These are phyloP conservation scores for Ooceraea biroi DNA, from an alignment of 1,140 invertebrate genomes.

Conservation along the genomic window DNA sequence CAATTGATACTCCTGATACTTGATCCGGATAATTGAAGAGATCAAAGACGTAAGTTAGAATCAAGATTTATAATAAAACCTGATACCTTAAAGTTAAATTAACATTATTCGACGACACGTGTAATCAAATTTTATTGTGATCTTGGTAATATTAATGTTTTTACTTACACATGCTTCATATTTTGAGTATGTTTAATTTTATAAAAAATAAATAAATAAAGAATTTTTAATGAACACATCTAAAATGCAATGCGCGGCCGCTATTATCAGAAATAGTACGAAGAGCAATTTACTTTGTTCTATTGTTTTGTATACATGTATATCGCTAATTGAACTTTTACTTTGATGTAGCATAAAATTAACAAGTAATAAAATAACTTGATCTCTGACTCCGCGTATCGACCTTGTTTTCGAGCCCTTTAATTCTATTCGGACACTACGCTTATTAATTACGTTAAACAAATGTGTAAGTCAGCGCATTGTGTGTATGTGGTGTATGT, in stretches of 20 bases:
- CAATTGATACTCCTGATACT: slow-evolving; percentile 71
- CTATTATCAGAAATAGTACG: slow-evolving; percentile 43
- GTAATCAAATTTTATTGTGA: background rate
- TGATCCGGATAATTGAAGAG: slow-evolving; percentile 71
- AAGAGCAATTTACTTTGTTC: slow-evolving; percentile 50
- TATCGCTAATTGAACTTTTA: background rate
- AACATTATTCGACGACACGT: background rate
- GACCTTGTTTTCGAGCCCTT: background rate
- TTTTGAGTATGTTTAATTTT: no score
- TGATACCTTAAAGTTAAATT: background rate
- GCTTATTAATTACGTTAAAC: slow-evolving; percentile 70
- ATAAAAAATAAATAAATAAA: no score
- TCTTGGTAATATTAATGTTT: no score
- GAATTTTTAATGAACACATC: background rate
- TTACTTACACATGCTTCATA: no score
- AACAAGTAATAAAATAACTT: slow-evolving; percentile 68
- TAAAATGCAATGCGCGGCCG: background rate
- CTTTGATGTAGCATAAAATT: slow-evolving; percentile 47
- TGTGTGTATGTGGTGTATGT: slow-evolving; percentile 42
- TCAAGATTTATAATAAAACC: background rate
- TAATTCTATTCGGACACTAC: slow-evolving; percentile 50
- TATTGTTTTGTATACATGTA: slow-evolving; percentile 15
- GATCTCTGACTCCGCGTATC: slow-evolving; percentile 37
- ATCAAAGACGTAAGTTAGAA: background rate
- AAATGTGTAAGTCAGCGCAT: slow-evolving; percentile 59